Evolutionary conservation across 2,113 vertebrate genomes (phyloP), one percentile per base, ranked within the genome.

Genomic region (Grammomys dolichurus): DNA sequence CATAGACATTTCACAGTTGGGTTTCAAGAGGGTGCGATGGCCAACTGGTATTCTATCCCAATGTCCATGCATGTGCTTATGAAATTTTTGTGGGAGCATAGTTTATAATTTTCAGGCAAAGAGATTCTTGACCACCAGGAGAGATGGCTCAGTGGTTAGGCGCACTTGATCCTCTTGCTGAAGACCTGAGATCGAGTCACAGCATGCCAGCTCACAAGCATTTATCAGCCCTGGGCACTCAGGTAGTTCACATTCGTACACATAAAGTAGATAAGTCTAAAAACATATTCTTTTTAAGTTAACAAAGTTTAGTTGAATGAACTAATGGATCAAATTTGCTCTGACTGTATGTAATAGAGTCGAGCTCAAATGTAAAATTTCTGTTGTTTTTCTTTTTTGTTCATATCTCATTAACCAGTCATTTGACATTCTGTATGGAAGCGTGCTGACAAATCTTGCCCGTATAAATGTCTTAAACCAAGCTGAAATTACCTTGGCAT

Each of bases 71-170:
- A 86, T 87, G 33, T 90, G 56, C 63, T 80, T 80, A 67, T 77
- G 9, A 84, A 43, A 67, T 73, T 77, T 90, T 90, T 85, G 80
- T 95, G 22, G 33, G 3, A 11, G 84, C 72, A 60, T 13, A 58
- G 17, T 90, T 7, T 78, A 77, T 70, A 80, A 40, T 28, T 95
- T 95, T 91, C n/a, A 95, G 63, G 75, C 89, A 90, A 91, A 93
- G 28, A 20, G 76, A 94, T 46, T 69, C 19, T 87, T 96, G 60
- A 51, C 88, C 36, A 94, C 76, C 87, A 67, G 19, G 19, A n/a
- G 51, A 56, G 19, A 56, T 81, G 78, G 51, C 19, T 80, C 77
- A 36, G 11, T 56, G 20, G 33, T 81, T 82, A 82, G 58, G 54
- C 58, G 3, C 12, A 40, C 12, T 13, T 40, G n/a, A 22, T 58